These are phyloP conservation scores for Conger conger DNA, from an alignment of 2,113 vertebrate genomes.

Conservation along the genomic window DNA sequence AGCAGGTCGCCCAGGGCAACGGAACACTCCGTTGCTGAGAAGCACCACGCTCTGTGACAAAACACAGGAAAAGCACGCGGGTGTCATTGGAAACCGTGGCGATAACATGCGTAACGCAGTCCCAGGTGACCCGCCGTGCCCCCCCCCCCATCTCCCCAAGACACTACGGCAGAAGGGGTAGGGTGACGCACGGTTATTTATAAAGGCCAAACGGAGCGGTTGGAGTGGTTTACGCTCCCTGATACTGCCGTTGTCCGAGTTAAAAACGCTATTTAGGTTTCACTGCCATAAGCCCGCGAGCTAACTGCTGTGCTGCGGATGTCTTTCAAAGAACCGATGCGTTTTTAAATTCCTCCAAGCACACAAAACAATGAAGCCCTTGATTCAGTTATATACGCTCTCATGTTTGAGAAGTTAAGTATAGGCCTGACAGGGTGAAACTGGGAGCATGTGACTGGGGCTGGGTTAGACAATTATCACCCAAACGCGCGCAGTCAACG, in stretches of 20 bases:
- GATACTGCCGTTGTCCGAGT: too few species aligned
- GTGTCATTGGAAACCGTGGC: not conserved
- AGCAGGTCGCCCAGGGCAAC: not conserved
- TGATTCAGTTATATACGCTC: not conserved
- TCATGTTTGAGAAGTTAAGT: not conserved
- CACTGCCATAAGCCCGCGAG: not conserved
- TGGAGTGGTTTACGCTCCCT: too few species aligned
- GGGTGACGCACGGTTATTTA: not conserved
- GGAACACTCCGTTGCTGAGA: slow-evolving; percentile 6
- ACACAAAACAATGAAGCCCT: too few species aligned
- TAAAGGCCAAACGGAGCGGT: not conserved
- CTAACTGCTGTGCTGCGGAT: not conserved
- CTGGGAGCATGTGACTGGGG: too few species aligned
- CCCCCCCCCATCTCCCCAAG: too few species aligned
- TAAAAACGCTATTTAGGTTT: too few species aligned
- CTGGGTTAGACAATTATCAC: too few species aligned
- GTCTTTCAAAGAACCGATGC: not conserved
- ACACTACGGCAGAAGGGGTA: not conserved
- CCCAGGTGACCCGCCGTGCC: not conserved
- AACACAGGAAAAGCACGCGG: slow-evolving; percentile 4
- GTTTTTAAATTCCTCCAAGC: too few species aligned
- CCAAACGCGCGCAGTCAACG: too few species aligned
- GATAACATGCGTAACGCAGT: not conserved
- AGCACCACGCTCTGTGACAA: not conserved
- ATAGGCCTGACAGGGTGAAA: not conserved